Conservation (phyloP, 2,888 invertebrate species). For the Oscheius sp. region DNA sequence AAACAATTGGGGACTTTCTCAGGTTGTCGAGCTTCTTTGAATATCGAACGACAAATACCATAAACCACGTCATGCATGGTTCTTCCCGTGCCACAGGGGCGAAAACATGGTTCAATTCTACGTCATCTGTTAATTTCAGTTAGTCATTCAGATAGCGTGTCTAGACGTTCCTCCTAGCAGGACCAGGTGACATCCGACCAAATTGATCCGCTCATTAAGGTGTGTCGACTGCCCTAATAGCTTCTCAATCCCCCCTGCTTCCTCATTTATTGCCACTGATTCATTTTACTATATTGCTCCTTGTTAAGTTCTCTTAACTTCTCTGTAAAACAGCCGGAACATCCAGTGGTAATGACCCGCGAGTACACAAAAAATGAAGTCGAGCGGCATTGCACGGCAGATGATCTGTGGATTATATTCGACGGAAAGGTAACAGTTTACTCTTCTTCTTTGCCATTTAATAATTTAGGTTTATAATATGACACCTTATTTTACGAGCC, state of each 20-base stretch:
- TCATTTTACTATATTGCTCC: not conserved
- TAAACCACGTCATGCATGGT: slow-evolving; percentile 2
- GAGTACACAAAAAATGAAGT: slow-evolving; percentile 49
- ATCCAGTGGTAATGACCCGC: slow-evolving; percentile 14
- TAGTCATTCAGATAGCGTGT: slow-evolving; percentile 9
- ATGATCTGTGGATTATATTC: slow-evolving; percentile 56
- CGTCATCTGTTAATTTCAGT: not conserved
- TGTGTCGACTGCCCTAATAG: not conserved
- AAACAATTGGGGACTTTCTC: too few species aligned
- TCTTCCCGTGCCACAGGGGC: not conserved
- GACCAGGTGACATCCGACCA: slow-evolving; percentile 1
- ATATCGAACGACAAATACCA: not conserved
- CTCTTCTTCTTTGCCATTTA: not conserved
- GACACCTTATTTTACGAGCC: slow-evolving; percentile 53
- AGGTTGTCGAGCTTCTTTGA: too few species aligned
- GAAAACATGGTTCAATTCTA: too few species aligned
- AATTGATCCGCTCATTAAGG: slow-evolving; percentile 2
- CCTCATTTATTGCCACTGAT: not conserved
- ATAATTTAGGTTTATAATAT: slow-evolving; percentile 57
- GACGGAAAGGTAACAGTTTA: slow-evolving; percentile 42
- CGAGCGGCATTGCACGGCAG: slow-evolving; percentile 50
- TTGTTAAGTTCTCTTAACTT: not conserved
- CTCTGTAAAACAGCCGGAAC: not conserved
- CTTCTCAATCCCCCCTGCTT: not conserved
- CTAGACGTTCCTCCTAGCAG: not conserved